phyloP scores from a whole-genome alignment of 2,888 invertebrate genomes.

The Ormyrus thymus region DNA sequence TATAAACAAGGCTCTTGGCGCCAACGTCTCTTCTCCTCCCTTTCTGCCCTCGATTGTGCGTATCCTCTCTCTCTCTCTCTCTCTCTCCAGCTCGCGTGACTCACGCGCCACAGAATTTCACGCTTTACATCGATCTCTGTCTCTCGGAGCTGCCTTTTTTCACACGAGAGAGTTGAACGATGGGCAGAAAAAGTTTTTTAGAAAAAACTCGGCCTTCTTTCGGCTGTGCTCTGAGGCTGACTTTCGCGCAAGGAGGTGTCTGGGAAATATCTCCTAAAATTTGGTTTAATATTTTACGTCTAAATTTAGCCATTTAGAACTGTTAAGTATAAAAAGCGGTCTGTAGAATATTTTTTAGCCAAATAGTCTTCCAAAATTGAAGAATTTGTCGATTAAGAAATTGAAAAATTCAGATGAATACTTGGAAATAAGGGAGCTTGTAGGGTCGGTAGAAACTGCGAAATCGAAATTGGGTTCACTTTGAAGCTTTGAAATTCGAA shows the following conservation, averaged over 20 bases:
- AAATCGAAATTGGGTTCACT: conserved; percentile 36
- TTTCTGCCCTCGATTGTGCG: neutral
- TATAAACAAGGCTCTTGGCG: conserved; percentile 55
- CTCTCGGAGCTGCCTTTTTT: neutral
- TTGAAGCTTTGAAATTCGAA: conserved; percentile 54
- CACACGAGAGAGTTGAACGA: neutral
- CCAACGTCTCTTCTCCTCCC: conserved; percentile 10
- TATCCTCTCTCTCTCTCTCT: neutral
- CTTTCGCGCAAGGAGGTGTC: too few relatives aligned
- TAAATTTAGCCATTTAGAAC: too few relatives aligned
- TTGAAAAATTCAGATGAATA: neutral
- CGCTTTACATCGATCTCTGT: conserved; percentile 16
- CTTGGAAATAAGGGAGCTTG: neutral
- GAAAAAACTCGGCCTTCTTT: neutral
- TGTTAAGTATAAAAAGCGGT: too few relatives aligned
- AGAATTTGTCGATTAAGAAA: too few relatives aligned
- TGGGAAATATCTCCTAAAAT: too few relatives aligned
- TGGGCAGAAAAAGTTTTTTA: neutral
- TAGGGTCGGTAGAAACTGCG: conserved; percentile 18
- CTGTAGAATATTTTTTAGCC: too few relatives aligned
- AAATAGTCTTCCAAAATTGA: too few relatives aligned
- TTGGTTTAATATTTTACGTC: too few relatives aligned
- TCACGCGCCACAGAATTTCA: conserved; percentile 40
- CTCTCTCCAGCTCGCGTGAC: conserved; percentile 39
- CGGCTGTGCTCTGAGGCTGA: too few relatives aligned